Base-by-base conservation (phyloP, 2,888 invertebrate genomes). In the Plebejus argus region DNA sequence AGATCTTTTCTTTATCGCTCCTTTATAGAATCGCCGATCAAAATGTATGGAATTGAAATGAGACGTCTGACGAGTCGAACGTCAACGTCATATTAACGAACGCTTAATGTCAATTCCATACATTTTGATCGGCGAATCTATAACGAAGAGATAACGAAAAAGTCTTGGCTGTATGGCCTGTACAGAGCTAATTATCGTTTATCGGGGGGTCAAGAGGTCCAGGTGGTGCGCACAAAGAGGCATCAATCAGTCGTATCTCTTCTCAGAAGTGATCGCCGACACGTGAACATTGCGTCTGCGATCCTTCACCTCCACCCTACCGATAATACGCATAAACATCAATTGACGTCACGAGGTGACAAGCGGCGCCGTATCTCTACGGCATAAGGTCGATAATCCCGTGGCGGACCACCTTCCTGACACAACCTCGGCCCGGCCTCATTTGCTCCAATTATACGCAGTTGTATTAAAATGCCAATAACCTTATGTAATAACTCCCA, bases 301-400 rank as follows among this genome's bases (percentile, higher is more conserved):
- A 86, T 87, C 91, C 91, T 91, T 93, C 92, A 93, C 93, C 92
- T 88, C 85, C 85, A 85, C 79, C 84, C 84, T 79, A 83, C 33
- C 84, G 84, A 84, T 85, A 85, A 89, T 89, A 88, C 91, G 85
- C 85, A 84, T 87, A 72, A 81, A 88, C 89, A 88, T 87, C 88
- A 88, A 91, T 91, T 92, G 92, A 92, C 92, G 92, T 92, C 92
- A 91, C 78, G 35, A 39, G 77, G 77, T 77, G 77, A 77, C 81
- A 82, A 39, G 58, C 58, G n/a, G n/a, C 7, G n/a, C 45, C 82
- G 83, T 88, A 87, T 85, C 80, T 35, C 83, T 15, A 61, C 20
- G 79, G 4, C 28, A 77, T 84, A 88, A 78, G 80, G 83, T 75
- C 79, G 79, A 83, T 79, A 83, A 82, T 85, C 78, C 76, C 76